These are phyloP conservation scores for Corythoichthys haematopterus DNA, from an alignment of 2,113 vertebrate genomes.

Conservation along the genomic window DNA sequence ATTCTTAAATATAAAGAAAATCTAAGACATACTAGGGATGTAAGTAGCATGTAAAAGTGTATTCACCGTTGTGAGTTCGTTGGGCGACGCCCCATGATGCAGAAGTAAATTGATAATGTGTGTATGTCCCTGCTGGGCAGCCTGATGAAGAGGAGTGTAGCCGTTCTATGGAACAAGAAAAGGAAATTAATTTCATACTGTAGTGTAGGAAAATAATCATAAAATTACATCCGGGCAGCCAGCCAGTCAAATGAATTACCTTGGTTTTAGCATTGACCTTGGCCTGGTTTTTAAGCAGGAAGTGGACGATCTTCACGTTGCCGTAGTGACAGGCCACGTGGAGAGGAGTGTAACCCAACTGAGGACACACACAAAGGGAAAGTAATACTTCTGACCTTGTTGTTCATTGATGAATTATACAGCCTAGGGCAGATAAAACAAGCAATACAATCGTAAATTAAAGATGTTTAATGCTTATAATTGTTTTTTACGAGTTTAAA, in stretches of 20 bases:
- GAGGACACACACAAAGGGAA: constrained; percentile 2
- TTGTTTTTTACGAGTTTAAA: too few species aligned
- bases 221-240: neutral
- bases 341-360: constrained; percentile 95
- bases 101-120: constrained; percentile 95
- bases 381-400: neutral
- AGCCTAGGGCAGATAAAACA: neutral
- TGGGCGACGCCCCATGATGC: constrained; percentile 86
- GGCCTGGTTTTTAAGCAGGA: constrained; percentile 89
- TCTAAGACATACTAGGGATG: too few species aligned
- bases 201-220: neutral
- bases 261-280: constrained; percentile 95
- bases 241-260: constrained; percentile 62
- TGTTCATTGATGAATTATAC: neutral
- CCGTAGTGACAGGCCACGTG: constrained; percentile 98
- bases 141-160: constrained; percentile 94
- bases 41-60: too few species aligned
- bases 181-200: neutral
- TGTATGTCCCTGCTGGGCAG: constrained; percentile 94
- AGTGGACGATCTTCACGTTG: constrained; percentile 94
- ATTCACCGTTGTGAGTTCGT: constrained; percentile 88
- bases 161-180: constrained; percentile 79
- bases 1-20: too few species aligned
- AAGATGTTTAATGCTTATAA: too few species aligned
- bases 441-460: neutral